Evolutionary conservation across 64 coral and sea anemone genomes (phyloP), one percentile per base, ranked within the genome.

Genomic region (Pachyseris speciosa): DNA sequence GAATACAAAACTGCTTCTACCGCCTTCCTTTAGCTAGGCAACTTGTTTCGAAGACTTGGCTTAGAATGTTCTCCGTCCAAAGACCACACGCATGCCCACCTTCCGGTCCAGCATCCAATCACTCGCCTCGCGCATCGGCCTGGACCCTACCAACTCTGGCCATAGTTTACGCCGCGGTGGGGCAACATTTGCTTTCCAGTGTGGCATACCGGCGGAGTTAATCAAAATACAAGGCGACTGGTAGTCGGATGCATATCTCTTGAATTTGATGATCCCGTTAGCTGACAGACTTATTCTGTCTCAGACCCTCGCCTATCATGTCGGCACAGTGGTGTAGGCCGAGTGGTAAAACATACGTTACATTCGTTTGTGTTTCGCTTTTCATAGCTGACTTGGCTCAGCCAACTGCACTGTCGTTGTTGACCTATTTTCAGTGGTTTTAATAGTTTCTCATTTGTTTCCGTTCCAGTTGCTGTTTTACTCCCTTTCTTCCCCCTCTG

Each of bases 61-160:
- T 33, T 88, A 9, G 13, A 88, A 41, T 88, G 70, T 13, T 76
- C 70, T 38, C 53, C 36, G 12, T 29, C 51, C 9, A 88, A 88
- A 19, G 85, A 74, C 50, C n/a, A n/a, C n/a, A n/a, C n/a, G n/a
- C n/a, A n/a, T 75, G 85, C n/a, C 19, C 55, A 45, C 71, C 86
- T 61, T 63, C 49, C 8, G 51, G 15, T 0, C 3, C 16, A 20
- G 48, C 47, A 78, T 72, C 37, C 37, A 42, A 34, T 37, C 22
- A 5, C 34, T 40, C 17, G 43, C 43, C 11, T 45, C n/a, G n/a
- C n/a, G n/a, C n/a, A n/a, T n/a, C 43, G 45, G 42, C 30, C 16
- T 70, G 30, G 32, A 78, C 2, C 25, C 74, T 20, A 37, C 34
- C 37, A 22, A 61, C 67, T 86, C 83, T 41, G 64, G 83, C 28